Evolutionary conservation across 2,888 invertebrate genomes (phyloP).

Genomic region (Cheilosia variabilis): DNA sequence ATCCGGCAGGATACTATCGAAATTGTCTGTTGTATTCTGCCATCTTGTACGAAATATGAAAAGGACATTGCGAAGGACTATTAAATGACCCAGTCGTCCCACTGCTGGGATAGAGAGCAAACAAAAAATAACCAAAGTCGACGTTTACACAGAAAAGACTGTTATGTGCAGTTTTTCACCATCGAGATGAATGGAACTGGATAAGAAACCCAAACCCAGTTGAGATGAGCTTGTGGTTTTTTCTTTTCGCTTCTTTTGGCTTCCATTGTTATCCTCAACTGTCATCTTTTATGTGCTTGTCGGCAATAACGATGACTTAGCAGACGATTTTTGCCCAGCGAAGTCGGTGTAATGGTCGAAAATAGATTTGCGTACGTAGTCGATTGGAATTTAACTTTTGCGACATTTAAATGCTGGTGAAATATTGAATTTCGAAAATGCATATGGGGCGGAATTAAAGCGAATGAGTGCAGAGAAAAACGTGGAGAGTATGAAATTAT

Average conservation of each 20-base stretch:
- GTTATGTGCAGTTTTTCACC: constrained; percentile 67
- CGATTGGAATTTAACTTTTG: constrained; percentile 50
- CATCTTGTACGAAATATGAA: constrained; percentile 59
- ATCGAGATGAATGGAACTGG: constrained; percentile 39
- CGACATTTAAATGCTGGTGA: constrained; percentile 46
- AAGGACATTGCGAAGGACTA: constrained; percentile 53
- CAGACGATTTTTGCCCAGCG: constrained; percentile 38
- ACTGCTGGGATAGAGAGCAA: background rate
- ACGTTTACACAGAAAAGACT: constrained; percentile 67
- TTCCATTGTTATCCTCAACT: constrained; percentile 69
- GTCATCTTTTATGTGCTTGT: constrained; percentile 71
- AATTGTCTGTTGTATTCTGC: constrained; percentile 35
- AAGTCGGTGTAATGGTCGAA: constrained; percentile 50
- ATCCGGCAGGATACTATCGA: no score
- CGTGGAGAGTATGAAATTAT: background rate
- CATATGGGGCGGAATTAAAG: constrained; percentile 34
- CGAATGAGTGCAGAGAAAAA: constrained; percentile 45
- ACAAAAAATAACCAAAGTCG: constrained; percentile 6
- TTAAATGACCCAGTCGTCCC: constrained; percentile 58
- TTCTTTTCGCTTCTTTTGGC: constrained; percentile 30
- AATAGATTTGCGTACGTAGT: constrained; percentile 68
- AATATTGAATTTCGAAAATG: constrained; percentile 63
- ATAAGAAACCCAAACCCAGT: constrained; percentile 46
- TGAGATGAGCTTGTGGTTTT: constrained; percentile 34
- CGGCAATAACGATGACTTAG: constrained; percentile 69